Evolutionary conservation across 2,113 vertebrate species (phyloP).

Genomic region (Sceloporus tristichus): DNA sequence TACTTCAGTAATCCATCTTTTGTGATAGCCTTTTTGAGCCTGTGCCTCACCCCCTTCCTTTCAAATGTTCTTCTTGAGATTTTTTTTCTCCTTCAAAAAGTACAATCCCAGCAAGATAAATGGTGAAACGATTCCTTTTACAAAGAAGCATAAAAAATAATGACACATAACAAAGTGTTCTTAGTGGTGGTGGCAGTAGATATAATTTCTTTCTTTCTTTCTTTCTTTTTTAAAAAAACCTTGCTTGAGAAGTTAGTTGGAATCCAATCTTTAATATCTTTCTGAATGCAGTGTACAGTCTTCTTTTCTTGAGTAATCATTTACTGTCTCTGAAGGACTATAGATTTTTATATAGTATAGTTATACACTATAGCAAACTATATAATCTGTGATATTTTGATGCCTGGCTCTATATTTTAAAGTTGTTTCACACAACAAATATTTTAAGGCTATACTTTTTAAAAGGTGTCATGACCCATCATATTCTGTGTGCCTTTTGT

Average conservation of each 20-base stretch:
- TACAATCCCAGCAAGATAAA: too few species aligned
- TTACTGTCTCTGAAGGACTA: background rate
- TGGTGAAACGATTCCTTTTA: too few species aligned
- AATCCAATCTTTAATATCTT: too few species aligned
- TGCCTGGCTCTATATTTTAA: background rate
- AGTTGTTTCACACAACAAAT: background rate
- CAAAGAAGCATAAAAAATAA: too few species aligned
- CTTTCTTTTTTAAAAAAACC: too few species aligned
- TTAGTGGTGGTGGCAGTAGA: background rate
- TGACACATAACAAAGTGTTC: background rate
- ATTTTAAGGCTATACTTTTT: background rate
- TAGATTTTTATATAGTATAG: background rate
- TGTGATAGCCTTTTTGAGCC: too few species aligned
- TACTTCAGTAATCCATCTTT: too few species aligned
- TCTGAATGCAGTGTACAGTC: background rate
- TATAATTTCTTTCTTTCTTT: background rate
- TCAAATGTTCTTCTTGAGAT: too few species aligned
- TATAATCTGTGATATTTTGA: background rate
- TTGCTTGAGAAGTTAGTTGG: too few species aligned
- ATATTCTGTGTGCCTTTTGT: background rate
- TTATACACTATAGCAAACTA: background rate
- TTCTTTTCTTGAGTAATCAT: background rate
- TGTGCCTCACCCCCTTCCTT: too few species aligned
- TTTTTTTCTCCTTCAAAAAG: too few species aligned
- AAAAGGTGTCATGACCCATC: background rate